Evolutionary conservation across 2,113 vertebrate genomes (phyloP).

Genomic region (Eublepharis macularius): DNA sequence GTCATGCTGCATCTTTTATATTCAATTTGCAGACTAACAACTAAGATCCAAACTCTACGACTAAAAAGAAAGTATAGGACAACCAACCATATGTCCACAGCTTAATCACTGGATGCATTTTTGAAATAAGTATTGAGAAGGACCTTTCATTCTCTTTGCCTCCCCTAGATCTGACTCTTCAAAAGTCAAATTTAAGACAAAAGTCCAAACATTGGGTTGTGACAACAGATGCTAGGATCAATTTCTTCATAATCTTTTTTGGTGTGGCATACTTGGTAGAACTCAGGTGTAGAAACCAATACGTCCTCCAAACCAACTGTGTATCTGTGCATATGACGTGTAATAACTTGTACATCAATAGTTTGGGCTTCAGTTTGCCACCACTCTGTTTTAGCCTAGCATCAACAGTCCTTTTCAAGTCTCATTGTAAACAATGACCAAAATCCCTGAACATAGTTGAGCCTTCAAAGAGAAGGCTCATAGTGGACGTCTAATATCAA

Average conservation of each 20-base stretch:
- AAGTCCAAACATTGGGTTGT: constrained; percentile 99
- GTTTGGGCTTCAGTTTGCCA: constrained; percentile 97
- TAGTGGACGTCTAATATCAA: constrained; percentile 95
- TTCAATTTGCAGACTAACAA: too few species aligned
- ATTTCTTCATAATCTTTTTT: constrained; percentile 99
- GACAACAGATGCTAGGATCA: constrained; percentile 99
- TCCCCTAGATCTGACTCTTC: constrained; percentile 67
- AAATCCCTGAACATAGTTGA: constrained; percentile 99
- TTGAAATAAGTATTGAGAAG: constrained; percentile 80
- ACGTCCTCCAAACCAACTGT: constrained; percentile 99
- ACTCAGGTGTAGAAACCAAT: constrained; percentile 97
- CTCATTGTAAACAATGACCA: constrained; percentile 93
- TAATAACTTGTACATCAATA: constrained; percentile 96
- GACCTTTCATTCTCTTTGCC: constrained; percentile 62
- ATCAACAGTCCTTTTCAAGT: constrained; percentile 96
- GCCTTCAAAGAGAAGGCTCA: constrained; percentile 97
- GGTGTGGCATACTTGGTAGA: constrained; percentile 99
- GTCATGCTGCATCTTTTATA: too few species aligned
- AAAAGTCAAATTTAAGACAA: constrained; percentile 91
- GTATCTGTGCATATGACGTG: constrained; percentile 98
- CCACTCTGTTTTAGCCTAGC: constrained; percentile 96
- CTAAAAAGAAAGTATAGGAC: too few species aligned
- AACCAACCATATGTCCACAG: background rate
- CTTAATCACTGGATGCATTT: background rate
- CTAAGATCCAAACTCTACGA: too few species aligned